A percentile compares a stretch with the other conserved stretches of the same genome.
These are phyloP conservation scores for Zonotrichia albicollis DNA, from an alignment of 2,797 vertebrate species.

Conservation along the genomic window DNA sequence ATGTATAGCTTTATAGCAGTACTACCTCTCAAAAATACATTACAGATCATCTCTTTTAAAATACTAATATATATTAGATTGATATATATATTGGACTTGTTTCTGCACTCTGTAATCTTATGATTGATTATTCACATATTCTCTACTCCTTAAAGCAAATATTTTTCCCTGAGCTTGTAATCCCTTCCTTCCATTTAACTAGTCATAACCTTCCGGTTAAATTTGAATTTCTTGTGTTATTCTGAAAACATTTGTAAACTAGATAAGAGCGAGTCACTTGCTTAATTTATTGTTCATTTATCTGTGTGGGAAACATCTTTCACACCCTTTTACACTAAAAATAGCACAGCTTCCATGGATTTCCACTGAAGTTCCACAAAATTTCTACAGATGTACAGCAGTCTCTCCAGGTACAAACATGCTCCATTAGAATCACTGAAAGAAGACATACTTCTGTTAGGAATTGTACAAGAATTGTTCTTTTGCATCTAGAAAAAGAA, in stretches of 20 bases:
- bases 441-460: neutral
- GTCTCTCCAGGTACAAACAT: neutral
- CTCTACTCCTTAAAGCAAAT: neutral
- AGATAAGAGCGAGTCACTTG: neutral
- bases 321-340: neutral
- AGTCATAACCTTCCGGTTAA: neutral
- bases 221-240: neutral
- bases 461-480: neutral
- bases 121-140: neutral
- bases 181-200: neutral
- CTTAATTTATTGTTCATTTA: neutral
- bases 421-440: neutral
- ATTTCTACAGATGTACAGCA: neutral
- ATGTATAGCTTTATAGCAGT: neutral
- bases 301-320: neutral
- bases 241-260: neutral
- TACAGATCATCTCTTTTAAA: neutral
- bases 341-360: neutral
- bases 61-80: neutral
- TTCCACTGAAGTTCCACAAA: neutral
- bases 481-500: neutral
- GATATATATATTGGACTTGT: neutral
- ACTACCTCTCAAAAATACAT: neutral
- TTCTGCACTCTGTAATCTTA: neutral
- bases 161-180: neutral